These are phyloP conservation scores for Cochlearius cochlearius DNA, from an alignment of 2,113 vertebrate species.

Conservation along the genomic window DNA sequence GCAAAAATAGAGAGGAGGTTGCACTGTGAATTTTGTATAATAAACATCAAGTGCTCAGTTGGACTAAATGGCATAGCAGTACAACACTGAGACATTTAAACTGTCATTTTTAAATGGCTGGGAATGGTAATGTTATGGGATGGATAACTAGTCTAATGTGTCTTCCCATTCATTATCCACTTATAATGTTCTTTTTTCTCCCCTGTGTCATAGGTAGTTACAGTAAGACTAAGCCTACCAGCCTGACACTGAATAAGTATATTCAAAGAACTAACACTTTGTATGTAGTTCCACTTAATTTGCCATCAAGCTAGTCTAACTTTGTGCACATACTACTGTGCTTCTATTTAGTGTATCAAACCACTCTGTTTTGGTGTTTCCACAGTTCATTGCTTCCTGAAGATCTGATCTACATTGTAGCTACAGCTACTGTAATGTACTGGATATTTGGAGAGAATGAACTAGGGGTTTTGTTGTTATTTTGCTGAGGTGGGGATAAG, in stretches of 20 bases:
- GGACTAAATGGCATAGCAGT: neutral
- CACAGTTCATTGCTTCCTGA: neutral
- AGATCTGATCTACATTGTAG: fast-evolving
- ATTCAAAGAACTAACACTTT: neutral
- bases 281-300: neutral
- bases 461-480: neutral
- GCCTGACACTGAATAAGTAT: too few relatives aligned
- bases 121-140: neutral
- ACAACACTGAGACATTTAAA: neutral
- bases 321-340: neutral
- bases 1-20: neutral
- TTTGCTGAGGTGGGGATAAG: neutral
- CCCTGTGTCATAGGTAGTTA: neutral
- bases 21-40: neutral
- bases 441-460: neutral
- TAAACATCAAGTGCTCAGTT: neutral
- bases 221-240: neutral
- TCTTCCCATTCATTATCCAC: neutral
- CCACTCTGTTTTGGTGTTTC: neutral
- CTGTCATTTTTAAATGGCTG: neutral
- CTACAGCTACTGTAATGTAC: neutral
- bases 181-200: neutral
- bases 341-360: neutral
- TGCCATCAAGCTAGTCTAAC: neutral
- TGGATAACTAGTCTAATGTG: neutral